Percentiles rank a stretch among this genome's conserved stretches.
Evolutionary conservation across 2,797 vertebrate species (phyloP).

Genomic region (Dromococcyx pavoninus): DNA sequence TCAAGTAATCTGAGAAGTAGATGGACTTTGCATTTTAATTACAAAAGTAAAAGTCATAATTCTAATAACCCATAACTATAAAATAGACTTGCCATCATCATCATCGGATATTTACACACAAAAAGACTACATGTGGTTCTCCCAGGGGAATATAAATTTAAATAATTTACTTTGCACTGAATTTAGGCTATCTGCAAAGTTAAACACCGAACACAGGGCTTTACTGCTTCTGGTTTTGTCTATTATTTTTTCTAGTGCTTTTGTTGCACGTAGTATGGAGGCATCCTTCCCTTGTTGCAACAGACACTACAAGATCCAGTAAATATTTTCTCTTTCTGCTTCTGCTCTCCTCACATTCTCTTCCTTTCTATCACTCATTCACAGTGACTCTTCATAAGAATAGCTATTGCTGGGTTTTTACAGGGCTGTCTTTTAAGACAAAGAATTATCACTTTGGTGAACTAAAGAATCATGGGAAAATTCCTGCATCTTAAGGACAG

Average conservation of each 20-base stretch:
- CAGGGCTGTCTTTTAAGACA: neutral
- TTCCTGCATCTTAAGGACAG: neutral
- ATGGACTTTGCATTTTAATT: slow-evolving; percentile 2
- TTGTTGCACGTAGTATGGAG: neutral
- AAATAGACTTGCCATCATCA: neutral
- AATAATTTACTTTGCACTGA: neutral
- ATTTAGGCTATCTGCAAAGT: neutral
- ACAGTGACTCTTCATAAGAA: neutral
- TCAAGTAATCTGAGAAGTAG: neutral
- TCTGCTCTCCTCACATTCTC: neutral
- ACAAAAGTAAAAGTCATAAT: neutral
- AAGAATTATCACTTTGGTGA: neutral
- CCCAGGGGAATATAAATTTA: neutral
- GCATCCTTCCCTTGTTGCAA: neutral
- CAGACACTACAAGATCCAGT: neutral
- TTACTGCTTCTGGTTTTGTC: neutral
- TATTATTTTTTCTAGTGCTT: neutral
- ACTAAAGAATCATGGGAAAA: neutral
- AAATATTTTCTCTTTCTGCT: neutral
- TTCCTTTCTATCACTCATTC: neutral
- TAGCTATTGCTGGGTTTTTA: neutral
- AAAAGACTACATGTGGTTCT: neutral
- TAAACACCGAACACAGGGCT: neutral
- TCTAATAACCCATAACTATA: neutral
- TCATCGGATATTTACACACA: neutral